These are phyloP conservation scores for Bombus waltoni DNA, from an alignment of 1,140 invertebrate species.

Conservation along the genomic window DNA sequence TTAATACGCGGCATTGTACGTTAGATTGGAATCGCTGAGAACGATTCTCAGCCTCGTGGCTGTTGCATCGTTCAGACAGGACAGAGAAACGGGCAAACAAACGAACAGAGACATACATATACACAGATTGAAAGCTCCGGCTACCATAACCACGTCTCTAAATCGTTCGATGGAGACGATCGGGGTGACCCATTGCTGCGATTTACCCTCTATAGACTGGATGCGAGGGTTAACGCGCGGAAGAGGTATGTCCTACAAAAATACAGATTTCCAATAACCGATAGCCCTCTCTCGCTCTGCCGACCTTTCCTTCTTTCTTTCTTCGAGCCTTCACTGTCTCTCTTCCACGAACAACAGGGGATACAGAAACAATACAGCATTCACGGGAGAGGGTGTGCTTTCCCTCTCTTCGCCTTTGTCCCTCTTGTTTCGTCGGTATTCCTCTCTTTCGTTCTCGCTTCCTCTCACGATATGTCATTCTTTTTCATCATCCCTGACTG, in stretches of 20 bases:
- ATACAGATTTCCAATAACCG: conserved; percentile 81
- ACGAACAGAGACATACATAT: neutral
- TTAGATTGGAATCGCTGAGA: conserved; percentile 66
- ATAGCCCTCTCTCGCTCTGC: conserved; percentile 64
- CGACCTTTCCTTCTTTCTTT: conserved; percentile 25
- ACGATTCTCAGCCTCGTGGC: conserved; percentile 33
- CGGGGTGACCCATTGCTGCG: conserved; percentile 72
- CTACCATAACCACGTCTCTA: conserved; percentile 52
- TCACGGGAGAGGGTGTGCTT: conserved; percentile 37
- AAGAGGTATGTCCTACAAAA: conserved; percentile 78
- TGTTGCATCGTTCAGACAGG: conserved; percentile 22
- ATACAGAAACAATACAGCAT: conserved; percentile 74
- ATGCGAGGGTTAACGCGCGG: conserved; percentile 54
- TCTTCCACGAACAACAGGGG: conserved; percentile 31
- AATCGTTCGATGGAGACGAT: conserved; percentile 67
- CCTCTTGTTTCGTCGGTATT: conserved; percentile 23
- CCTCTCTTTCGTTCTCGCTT: conserved; percentile 24
- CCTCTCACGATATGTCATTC: conserved; percentile 36
- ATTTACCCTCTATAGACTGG: conserved; percentile 55
- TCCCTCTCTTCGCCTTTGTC: conserved; percentile 19
- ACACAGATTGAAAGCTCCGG: conserved; percentile 56
- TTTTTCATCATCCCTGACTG: conserved; percentile 50
- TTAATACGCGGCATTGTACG: conserved; percentile 68
- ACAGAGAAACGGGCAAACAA: neutral
- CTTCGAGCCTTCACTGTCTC: conserved; percentile 8